Evolutionary conservation across 2,888 invertebrate species (phyloP), one percentile per base, ranked within the genome.

Genomic region (Meganola albula): DNA sequence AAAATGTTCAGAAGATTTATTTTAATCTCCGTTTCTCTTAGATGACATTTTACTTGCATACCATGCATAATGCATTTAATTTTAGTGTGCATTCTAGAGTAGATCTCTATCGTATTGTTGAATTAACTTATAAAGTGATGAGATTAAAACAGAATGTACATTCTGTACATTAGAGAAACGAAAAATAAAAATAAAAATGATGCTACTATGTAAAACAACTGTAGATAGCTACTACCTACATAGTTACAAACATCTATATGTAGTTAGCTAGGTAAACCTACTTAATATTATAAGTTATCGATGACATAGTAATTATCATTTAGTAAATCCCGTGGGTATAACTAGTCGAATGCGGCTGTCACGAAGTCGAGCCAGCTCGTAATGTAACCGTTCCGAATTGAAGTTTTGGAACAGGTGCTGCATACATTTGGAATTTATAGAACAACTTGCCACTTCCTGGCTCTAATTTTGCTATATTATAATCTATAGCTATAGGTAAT

Each of bases 281-380:
- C n/a, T n/a, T n/a, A n/a, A 56, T 59, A 53, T 44, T 39, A 50
- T 45, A 48, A 39, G 47, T 37, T 51, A 55, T 54, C 51, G 57
- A 59, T 60, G 61, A 55, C 61, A 73, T 77, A 75, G n/a, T n/a
- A 74, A 75, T 75, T 72, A 71, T 58, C 65, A 72, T 75, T 72
- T 67, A 65, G 65, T 60, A 58, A 54, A 62, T 64, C 61, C 63
- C 66, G 61, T 32, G 39, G 34, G 37, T 56, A 58, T 63, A n/a
- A n/a, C n/a, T n/a, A n/a, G n/a, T 64, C 67, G 63, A 59, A 57
- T 55, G 44, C 37, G 44, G 46, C 31, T 35, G 45, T 47, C 20
- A 20, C 8, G 20, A 37, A 34, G 18, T 21, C 26, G 37, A 53
- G 37, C 40, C 37, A 40, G 58, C 56, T 58, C 72, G 60, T 77